Conservation (phyloP, 2,888 invertebrate species). For the Barypeithes pellucidus region DNA sequence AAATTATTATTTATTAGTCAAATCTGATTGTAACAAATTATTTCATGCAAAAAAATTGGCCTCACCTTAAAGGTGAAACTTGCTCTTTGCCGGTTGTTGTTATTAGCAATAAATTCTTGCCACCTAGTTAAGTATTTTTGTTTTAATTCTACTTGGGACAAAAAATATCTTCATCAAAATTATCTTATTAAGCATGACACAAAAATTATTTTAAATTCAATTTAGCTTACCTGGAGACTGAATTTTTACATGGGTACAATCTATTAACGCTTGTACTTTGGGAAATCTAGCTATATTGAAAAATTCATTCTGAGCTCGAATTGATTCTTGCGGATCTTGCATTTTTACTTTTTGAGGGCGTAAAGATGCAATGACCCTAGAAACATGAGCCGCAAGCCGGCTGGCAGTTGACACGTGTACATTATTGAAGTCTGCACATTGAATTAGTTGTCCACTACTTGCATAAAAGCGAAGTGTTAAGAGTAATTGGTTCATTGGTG, state of each 20-base stretch:
- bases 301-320: not conserved
- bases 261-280: conserved; percentile 12
- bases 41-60: no score
- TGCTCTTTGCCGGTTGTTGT: no score
- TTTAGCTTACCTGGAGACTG: conserved; percentile 25
- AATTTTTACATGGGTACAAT: conserved; percentile 30
- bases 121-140: no score
- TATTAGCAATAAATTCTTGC: no score
- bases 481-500: conserved; percentile 45
- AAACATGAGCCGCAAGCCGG: conserved; percentile 26
- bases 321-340: not conserved
- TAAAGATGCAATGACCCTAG: conserved; percentile 5
- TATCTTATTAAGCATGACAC: no score
- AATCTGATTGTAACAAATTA: no score
- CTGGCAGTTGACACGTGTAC: conserved; percentile 31
- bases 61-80: no score
- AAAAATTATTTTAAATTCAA: no score
- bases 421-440: conserved; percentile 38
- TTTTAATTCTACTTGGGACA: no score
- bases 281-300: conserved; percentile 17
- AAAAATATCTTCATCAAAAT: no score
- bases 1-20: no score
- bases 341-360: conserved; percentile 1
- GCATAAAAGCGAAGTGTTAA: conserved; percentile 46
- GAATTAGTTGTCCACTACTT: conserved; percentile 25